Conservation (phyloP, 1,140 invertebrate genomes). For the Trichonephila clavata region DNA sequence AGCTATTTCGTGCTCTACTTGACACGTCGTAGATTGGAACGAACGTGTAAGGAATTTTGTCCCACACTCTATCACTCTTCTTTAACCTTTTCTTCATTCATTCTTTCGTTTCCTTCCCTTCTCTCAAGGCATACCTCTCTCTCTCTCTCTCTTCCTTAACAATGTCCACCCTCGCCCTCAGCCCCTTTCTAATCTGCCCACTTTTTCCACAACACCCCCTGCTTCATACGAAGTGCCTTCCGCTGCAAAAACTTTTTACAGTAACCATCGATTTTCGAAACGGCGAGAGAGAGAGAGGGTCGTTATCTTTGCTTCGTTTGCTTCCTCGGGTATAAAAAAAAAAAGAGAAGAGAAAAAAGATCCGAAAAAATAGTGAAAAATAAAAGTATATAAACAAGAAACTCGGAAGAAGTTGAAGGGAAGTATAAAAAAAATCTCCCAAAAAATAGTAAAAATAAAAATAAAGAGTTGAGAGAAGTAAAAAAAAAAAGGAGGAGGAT, state of each 20-base stretch:
- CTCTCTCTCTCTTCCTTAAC: neutral
- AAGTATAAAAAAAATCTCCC: constrained; percentile 2
- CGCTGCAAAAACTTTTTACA: constrained; percentile 76
- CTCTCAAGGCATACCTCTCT: neutral
- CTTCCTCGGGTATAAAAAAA: constrained; percentile 44
- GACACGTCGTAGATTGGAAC: constrained; percentile 74
- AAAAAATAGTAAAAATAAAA: constrained; percentile 33
- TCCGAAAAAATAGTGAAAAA: constrained; percentile 22
- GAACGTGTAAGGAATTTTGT: constrained; percentile 76
- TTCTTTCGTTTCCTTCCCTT: constrained; percentile 22
- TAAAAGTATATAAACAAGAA: constrained; percentile 66
- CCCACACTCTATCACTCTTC: constrained; percentile 72
- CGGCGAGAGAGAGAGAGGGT: constrained; percentile 54
- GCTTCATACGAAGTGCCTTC: constrained; percentile 15
- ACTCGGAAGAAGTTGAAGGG: constrained; percentile 41
- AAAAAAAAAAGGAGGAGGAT: constrained; percentile 37
- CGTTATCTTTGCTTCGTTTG: constrained; percentile 76
- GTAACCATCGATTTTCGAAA: constrained; percentile 75
- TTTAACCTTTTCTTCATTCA: constrained; percentile 52
- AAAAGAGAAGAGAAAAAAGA: constrained; percentile 18
- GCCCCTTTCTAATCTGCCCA: constrained; percentile 27
- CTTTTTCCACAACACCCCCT: constrained; percentile 23
- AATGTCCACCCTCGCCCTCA: neutral
- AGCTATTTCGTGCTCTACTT: constrained; percentile 74
- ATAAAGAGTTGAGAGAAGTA: constrained; percentile 30